phyloP scores from a whole-genome alignment of 2,888 invertebrate species.

The Hetaerina titia region DNA sequence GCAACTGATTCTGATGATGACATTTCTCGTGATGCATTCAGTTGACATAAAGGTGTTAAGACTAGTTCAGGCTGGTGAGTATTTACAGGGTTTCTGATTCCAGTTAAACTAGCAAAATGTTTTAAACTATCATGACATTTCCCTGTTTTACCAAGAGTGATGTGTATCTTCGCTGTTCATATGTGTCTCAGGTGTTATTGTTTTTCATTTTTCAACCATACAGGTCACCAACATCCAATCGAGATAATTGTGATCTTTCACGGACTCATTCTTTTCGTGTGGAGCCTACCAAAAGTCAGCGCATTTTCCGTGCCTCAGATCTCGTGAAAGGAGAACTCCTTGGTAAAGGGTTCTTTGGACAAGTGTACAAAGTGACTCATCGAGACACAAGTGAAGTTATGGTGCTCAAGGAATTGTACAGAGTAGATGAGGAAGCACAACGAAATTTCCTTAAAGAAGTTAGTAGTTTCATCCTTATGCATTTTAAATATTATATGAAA shows the following conservation, averaged over 20 bases:
- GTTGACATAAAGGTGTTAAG: too few species aligned
- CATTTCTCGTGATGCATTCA: too few species aligned
- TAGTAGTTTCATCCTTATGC: constrained; percentile 64
- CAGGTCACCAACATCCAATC: constrained; percentile 72
- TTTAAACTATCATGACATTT: too few species aligned
- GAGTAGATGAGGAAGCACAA: constrained; percentile 96
- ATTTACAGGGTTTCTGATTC: too few species aligned
- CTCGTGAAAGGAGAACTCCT: constrained; percentile 91
- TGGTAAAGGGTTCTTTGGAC: constrained; percentile 96
- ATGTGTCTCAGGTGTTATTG: constrained; percentile 52
- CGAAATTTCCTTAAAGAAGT: constrained; percentile 96
- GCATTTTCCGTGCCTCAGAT: constrained; percentile 95
- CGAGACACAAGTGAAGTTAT: constrained; percentile 94
- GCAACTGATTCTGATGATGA: too few species aligned
- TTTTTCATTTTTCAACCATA: constrained; percentile 75
- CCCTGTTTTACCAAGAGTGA: too few species aligned
- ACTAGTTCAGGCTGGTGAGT: too few species aligned
- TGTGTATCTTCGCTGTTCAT: neutral
- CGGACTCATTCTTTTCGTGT: constrained; percentile 93
- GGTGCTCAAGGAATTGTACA: constrained; percentile 95
- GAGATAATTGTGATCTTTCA: constrained; percentile 84
- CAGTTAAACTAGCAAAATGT: too few species aligned
- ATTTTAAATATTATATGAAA: neutral
- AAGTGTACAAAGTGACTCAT: constrained; percentile 94
- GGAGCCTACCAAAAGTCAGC: constrained; percentile 83